Evolutionary conservation across 2,888 invertebrate genomes (phyloP).

Genomic region (Terebella lapidaria): DNA sequence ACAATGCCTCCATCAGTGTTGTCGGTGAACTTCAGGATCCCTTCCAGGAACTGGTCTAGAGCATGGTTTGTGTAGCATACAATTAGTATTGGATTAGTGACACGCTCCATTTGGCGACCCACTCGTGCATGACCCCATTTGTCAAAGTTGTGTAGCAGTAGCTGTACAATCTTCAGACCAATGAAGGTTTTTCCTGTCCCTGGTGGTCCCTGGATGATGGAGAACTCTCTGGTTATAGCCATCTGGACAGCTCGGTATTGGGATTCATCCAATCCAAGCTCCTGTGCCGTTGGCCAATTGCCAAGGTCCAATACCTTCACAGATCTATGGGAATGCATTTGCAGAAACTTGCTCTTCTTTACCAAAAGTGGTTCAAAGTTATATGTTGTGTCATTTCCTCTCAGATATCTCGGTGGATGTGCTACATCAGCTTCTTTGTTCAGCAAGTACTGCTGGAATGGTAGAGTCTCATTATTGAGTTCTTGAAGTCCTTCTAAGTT

Average conservation of each 20-base stretch:
- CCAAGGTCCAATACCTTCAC: slow-evolving; percentile 6
- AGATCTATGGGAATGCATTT: neutral
- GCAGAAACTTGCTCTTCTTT: too few species aligned
- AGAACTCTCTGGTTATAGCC: slow-evolving; percentile 29
- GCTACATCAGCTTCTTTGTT: slow-evolving; percentile 45
- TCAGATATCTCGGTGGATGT: slow-evolving; percentile 5
- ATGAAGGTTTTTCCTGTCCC: slow-evolving; percentile 34
- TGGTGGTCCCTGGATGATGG: slow-evolving; percentile 34
- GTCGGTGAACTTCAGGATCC: slow-evolving; percentile 20
- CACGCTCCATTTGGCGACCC: neutral
- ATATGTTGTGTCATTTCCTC: slow-evolving; percentile 4
- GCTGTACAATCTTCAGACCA: slow-evolving; percentile 48
- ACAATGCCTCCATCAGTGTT: neutral
- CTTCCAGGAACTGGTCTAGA: slow-evolving; percentile 77
- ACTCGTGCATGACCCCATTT: neutral
- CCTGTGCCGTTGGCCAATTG: slow-evolving; percentile 27
- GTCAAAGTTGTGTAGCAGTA: slow-evolving; percentile 60
- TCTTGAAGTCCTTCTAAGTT: slow-evolving; percentile 67
- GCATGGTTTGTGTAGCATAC: slow-evolving; percentile 84
- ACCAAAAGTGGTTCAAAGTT: neutral
- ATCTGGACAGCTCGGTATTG: slow-evolving; percentile 31
- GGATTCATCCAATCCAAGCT: slow-evolving; percentile 29
- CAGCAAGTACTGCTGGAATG: slow-evolving; percentile 68
- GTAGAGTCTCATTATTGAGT: slow-evolving; percentile 58
- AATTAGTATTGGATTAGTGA: slow-evolving; percentile 59